phyloP scores from a whole-genome alignment of 2,888 invertebrate genomes.

The Boloria selene region DNA sequence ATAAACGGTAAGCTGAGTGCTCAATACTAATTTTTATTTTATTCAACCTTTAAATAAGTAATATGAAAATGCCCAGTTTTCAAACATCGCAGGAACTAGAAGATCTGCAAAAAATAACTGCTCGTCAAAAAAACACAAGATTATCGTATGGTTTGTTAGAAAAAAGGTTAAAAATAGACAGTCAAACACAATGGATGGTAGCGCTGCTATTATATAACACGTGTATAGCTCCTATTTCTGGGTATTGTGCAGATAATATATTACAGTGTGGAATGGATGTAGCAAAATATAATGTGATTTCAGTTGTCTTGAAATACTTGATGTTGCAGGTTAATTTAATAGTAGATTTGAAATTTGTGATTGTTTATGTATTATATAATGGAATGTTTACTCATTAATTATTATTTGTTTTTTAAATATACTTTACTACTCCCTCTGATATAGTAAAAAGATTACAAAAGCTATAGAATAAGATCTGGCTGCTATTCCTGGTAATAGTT shows the following conservation, averaged over 20 bases:
- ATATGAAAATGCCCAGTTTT: slow-evolving; percentile 54
- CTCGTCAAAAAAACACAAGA: slow-evolving; percentile 7
- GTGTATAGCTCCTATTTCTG: slow-evolving; percentile 71
- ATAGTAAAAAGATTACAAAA: no score
- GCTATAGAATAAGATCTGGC: no score
- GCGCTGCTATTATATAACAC: slow-evolving; percentile 70
- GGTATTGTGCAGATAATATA: slow-evolving; percentile 68
- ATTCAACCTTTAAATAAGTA: slow-evolving; percentile 5
- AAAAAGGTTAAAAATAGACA: slow-evolving; percentile 42
- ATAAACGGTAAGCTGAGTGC: slow-evolving; percentile 62
- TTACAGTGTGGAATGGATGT: slow-evolving; percentile 72
- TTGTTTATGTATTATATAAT: neutral
- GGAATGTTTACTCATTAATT: neutral
- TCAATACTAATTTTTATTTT: slow-evolving; percentile 18
- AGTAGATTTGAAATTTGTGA: slow-evolving; percentile 6
- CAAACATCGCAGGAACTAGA: slow-evolving; percentile 58
- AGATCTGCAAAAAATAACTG: slow-evolving; percentile 30
- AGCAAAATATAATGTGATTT: slow-evolving; percentile 68
- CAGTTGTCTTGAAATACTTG: slow-evolving; percentile 60
- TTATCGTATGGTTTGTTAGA: slow-evolving; percentile 43
- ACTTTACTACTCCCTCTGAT: no score
- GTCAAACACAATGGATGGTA: slow-evolving; percentile 67
- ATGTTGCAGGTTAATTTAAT: slow-evolving; percentile 60
- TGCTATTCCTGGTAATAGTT: no score
- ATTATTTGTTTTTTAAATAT: slow-evolving; percentile 13